Percentiles rank a stretch among this genome's conserved stretches.
Evolutionary conservation across 2,113 vertebrate genomes (phyloP).

Genomic region (Todiramphus chloris): DNA sequence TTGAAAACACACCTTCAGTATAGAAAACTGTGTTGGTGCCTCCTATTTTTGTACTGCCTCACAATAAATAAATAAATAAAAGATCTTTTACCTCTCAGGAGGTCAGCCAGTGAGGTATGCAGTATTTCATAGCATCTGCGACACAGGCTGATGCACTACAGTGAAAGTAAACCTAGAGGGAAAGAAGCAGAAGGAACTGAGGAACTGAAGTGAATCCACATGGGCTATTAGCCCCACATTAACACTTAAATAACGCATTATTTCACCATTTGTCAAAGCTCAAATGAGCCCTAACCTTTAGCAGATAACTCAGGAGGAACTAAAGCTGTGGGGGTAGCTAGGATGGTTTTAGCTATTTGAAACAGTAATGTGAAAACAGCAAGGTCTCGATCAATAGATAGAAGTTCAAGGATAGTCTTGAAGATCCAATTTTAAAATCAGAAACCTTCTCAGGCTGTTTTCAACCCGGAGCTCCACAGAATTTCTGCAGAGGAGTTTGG

Average conservation of each 20-base stretch:
- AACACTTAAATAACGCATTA: conserved; percentile 11
- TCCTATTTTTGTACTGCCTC: background rate
- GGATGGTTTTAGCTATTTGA: background rate
- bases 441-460: background rate
- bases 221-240: conserved; percentile 39
- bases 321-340: background rate
- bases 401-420: background rate
- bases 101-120: conserved; percentile 30
- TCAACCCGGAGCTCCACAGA: background rate
- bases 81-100: conserved; percentile 13
- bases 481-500: background rate
- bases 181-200: conserved; percentile 8
- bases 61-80: background rate
- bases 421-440: background rate
- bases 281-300: conserved; percentile 11
- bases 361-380: background rate
- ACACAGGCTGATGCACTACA: conserved; percentile 61
- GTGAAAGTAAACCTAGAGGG: conserved; percentile 61
- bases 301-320: background rate
- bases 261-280: conserved; percentile 46
- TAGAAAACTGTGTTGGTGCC: background rate
- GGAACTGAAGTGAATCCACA: conserved; percentile 48
- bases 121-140: background rate
- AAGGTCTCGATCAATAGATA: background rate
- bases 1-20: background rate